Conservation (phyloP, 2,888 invertebrate species). For the Allygus modestus region DNA sequence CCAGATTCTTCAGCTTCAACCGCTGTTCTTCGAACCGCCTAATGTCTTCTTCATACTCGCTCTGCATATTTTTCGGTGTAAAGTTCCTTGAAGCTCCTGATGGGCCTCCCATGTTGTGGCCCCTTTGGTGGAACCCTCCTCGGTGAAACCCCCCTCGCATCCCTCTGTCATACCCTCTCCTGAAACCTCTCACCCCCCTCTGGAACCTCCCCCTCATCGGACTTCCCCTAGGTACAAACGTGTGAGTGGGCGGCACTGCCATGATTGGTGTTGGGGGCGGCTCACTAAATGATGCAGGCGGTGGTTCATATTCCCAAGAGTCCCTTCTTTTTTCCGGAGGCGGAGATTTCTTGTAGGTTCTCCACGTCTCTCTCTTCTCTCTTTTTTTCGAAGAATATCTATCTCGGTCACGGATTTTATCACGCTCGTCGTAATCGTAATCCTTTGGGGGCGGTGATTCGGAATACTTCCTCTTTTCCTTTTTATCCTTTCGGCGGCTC, state of each 20-base stretch:
- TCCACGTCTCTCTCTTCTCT: constrained; percentile 53
- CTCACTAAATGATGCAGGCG: not conserved
- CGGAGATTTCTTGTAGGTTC: constrained; percentile 33
- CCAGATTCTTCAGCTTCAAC: constrained; percentile 42
- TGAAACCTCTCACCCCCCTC: constrained; percentile 60
- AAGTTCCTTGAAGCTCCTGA: constrained; percentile 56
- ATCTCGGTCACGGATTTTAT: constrained; percentile 39
- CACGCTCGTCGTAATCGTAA: constrained; percentile 41
- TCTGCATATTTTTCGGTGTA: constrained; percentile 64
- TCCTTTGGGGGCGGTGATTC: constrained; percentile 53
- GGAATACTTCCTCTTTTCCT: constrained; percentile 59
- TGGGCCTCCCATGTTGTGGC: constrained; percentile 1
- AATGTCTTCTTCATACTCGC: constrained; percentile 69
- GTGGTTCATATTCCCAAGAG: constrained; percentile 58
- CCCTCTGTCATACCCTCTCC: constrained; percentile 35
- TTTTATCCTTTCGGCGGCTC: constrained; percentile 31
- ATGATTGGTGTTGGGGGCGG: constrained; percentile 8
- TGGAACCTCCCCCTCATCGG: constrained; percentile 57
- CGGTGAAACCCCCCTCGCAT: constrained; percentile 60
- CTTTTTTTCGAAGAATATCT: constrained; percentile 47
- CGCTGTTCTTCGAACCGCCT: constrained; percentile 67
- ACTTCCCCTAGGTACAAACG: constrained; percentile 53
- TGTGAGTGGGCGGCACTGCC: not conserved
- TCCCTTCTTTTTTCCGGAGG: constrained; percentile 49
- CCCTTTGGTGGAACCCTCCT: constrained; percentile 57